These are phyloP conservation scores for Uloborus plumipes DNA, from an alignment of 2,888 invertebrate species.

Conservation along the genomic window DNA sequence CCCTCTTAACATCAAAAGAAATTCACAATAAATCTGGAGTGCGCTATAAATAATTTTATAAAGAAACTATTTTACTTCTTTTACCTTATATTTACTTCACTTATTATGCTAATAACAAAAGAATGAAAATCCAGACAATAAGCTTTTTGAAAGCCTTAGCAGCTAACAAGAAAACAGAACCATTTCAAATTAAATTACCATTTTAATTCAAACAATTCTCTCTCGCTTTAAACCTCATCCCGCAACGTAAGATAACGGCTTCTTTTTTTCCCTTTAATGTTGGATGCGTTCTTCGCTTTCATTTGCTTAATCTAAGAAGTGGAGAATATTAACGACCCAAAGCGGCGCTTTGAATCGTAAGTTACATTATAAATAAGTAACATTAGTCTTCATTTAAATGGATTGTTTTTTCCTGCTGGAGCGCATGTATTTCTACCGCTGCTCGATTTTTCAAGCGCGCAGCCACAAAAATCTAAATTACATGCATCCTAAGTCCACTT, in stretches of 20 bases:
- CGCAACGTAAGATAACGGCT: neutral
- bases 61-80: too few relatives aligned
- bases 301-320: conserved; percentile 33
- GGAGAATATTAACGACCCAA: conserved; percentile 38
- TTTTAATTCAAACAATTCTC: neutral
- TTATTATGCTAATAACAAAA: too few relatives aligned
- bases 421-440: neutral
- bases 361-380: conserved; percentile 37
- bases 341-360: conserved; percentile 20
- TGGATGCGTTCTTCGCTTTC: neutral
- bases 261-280: neutral
- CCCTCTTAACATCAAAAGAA: too few relatives aligned
- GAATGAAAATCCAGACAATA: too few relatives aligned
- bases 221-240: conserved; percentile 5
- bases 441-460: conserved; percentile 28
- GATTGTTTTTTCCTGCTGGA: conserved; percentile 41
- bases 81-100: too few relatives aligned
- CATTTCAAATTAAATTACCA: too few relatives aligned
- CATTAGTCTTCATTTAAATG: conserved; percentile 56
- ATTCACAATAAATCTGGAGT: too few relatives aligned
- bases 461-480: conserved; percentile 31
- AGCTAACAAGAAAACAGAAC: too few relatives aligned
- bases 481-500: conserved; percentile 39
- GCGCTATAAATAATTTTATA: too few relatives aligned
- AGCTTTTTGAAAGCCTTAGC: too few relatives aligned